Evolutionary conservation across 2,888 invertebrate species (phyloP), one percentile per base, ranked within the genome.

Genomic region (Drosophila mimetica): DNA sequence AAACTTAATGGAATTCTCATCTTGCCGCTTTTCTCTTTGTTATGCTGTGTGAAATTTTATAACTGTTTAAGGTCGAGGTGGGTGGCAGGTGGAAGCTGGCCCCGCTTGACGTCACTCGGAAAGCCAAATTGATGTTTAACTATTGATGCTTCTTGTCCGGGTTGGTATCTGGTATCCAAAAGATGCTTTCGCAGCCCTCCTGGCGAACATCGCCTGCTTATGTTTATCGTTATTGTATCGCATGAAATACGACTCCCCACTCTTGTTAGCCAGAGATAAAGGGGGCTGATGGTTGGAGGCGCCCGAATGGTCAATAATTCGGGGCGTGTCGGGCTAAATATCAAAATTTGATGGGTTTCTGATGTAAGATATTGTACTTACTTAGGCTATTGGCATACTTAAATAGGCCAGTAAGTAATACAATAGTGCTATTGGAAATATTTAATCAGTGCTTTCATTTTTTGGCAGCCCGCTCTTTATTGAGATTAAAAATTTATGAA

Each of bases 91-190:
- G 70, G 69, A 16, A 32, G 13, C 25, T 61, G 48, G 53, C 70
- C 50, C 41, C 61, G 48, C 59, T 70, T 85, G 80, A 85, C 80
- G 80, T 85, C 80, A 81, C 71, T 69, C 69, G 61, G 50, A 74
- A 74, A 66, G 71, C 79, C 75, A 77, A 82, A 79, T 75, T 67
- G 74, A 61, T 74, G 76, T 63, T 71, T 65, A 80, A 73, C 80
- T 74, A 67, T 57, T 66, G 78, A 71, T 71, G 71, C 64, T 52
- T n/a, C 60, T 66, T 39, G 57, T 44, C 52, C 50, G 28, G 20
- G n/a, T 39, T 41, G 14, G 61, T 41, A 42, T 50, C 64, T 58
- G 47, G 25, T 25, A 42, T 32, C 37, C 37, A 18, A 28, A 18
- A 69, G 58, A 34, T 42, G 39, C 20, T 20, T 46, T 25, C 59